A percentile compares a stretch with the other conserved stretches of the same genome.
phyloP scores from a whole-genome alignment of 2,888 invertebrate genomes.

The Cybosia mesomella region DNA sequence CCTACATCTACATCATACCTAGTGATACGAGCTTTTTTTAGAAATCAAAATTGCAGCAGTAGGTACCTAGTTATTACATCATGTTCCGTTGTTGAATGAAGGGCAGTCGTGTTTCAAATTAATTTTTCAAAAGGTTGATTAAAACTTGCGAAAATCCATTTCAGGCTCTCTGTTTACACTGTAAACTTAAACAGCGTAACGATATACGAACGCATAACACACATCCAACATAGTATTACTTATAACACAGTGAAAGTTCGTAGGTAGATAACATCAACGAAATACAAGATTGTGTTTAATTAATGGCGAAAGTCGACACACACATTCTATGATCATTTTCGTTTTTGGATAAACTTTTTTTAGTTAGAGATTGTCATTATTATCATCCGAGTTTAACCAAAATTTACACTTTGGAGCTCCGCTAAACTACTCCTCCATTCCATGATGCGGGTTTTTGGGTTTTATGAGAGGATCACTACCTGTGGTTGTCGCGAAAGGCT shows the following conservation, averaged over 20 bases:
- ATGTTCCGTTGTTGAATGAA: not conserved
- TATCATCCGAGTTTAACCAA: no score
- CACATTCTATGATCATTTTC: not conserved
- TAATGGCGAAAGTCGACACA: constrained; percentile 31
- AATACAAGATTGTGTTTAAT: constrained; percentile 31
- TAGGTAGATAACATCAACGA: constrained; percentile 34
- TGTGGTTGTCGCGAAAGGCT: no score
- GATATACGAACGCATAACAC: constrained; percentile 20
- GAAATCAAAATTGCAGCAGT: no score
- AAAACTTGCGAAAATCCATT: not conserved
- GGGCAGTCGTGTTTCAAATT: not conserved
- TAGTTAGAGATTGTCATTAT: not conserved
- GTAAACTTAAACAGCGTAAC: constrained; percentile 32
- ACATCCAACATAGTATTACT: constrained; percentile 16
- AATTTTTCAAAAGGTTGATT: not conserved
- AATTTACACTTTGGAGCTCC: no score
- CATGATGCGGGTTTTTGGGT: no score
- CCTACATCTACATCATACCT: no score
- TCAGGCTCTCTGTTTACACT: constrained; percentile 27
- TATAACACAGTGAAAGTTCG: constrained; percentile 37
- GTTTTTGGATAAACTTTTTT: not conserved
- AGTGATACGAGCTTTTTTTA: no score
- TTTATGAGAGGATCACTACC: no score
- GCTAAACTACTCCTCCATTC: no score
- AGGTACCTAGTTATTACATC: no score